Percentiles rank a stretch among this genome's conserved stretches.
These are phyloP conservation scores for Epinotia brunnichana DNA, from an alignment of 2,888 invertebrate genomes.

Conservation along the genomic window DNA sequence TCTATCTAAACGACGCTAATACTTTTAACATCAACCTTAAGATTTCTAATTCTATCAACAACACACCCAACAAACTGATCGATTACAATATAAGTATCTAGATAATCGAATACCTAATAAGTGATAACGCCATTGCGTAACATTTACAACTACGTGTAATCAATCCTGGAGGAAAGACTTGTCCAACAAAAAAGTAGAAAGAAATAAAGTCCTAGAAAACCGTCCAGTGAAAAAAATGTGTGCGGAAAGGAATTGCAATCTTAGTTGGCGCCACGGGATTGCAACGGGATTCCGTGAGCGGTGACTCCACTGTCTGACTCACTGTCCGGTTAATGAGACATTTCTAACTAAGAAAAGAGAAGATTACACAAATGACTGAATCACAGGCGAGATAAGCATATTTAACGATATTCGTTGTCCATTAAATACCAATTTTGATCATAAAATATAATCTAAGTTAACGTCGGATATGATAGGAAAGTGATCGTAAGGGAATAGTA, in stretches of 20 bases:
- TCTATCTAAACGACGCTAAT: conserved; percentile 43
- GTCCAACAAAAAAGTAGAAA: background rate
- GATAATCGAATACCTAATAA: background rate
- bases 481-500: no score
- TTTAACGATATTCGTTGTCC: background rate
- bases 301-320: conserved; percentile 39
- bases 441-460: background rate
- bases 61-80: background rate
- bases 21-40: conserved; percentile 15
- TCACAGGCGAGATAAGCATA: conserved; percentile 12
- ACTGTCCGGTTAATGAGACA: conserved; percentile 41
- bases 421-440: background rate
- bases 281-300: conserved; percentile 35
- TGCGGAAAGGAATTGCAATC: conserved; percentile 38
- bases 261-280: conserved; percentile 37
- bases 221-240: conserved; percentile 15
- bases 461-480: no score
- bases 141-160: background rate
- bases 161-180: background rate
- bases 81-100: background rate
- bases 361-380: conserved; percentile 28
- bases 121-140: background rate
- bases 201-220: background rate
- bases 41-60: background rate
- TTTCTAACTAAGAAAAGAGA: conserved; percentile 28